A percentile compares a stretch with the other conserved stretches of the same genome.
Conservation (phyloP, 2,113 vertebrate species). For the Nycticorax nycticorax region DNA sequence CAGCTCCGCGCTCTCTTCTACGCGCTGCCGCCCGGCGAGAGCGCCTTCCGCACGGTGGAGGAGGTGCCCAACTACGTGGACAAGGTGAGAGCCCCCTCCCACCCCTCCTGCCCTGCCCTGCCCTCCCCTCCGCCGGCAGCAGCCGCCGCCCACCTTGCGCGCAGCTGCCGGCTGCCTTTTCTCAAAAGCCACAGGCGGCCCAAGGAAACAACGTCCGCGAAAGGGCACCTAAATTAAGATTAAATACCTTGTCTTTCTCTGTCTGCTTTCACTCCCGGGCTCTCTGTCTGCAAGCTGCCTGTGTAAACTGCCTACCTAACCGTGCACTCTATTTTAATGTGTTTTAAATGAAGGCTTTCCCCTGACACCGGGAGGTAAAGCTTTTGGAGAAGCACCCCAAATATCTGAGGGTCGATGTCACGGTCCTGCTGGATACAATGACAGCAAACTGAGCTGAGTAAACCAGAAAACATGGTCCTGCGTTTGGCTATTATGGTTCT, state of each 20-base stretch:
- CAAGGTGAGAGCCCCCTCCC: slow-evolving; percentile 79
- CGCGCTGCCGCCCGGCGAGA: slow-evolving; percentile 80
- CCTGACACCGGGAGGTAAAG: background rate
- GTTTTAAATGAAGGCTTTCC: background rate
- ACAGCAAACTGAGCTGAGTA: background rate
- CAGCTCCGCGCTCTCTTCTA: slow-evolving; percentile 82
- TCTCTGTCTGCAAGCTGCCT: background rate
- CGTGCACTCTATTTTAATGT: rapidly evolving
- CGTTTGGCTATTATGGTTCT: background rate
- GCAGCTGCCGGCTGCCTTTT: background rate
- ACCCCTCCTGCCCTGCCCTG: no score
- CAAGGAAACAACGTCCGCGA: rapidly evolving
- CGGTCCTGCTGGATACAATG: background rate
- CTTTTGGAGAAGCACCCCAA: background rate
- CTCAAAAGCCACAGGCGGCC: background rate
- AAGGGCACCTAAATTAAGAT: background rate
- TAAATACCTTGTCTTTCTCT: background rate
- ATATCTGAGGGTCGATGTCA: background rate
- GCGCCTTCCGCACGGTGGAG: slow-evolving; percentile 78
- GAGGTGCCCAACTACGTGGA: slow-evolving; percentile 86
- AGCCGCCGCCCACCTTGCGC: background rate
- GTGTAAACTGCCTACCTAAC: background rate
- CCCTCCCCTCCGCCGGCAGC: background rate
- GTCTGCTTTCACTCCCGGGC: background rate
- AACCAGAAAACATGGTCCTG: background rate